These are phyloP conservation scores for Ophraella communa DNA, from an alignment of 2,888 invertebrate genomes.

Conservation along the genomic window DNA sequence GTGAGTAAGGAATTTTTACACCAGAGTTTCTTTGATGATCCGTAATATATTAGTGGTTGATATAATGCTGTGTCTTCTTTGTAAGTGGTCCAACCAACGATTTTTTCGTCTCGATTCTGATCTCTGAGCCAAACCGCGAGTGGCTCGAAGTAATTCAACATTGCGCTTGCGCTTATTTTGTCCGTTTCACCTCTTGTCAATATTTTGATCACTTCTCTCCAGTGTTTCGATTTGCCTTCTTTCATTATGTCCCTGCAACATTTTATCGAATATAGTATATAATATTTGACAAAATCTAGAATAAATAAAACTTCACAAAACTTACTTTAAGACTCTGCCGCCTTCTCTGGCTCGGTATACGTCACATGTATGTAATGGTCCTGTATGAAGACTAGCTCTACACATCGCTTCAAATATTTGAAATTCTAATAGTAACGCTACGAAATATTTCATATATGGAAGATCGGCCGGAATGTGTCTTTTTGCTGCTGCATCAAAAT, in stretches of 20 bases:
- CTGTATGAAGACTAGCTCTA: constrained; percentile 71
- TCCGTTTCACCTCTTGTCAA: constrained; percentile 75
- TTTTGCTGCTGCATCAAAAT: constrained; percentile 85
- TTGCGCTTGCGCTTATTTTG: constrained; percentile 75
- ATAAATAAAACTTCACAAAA: neutral
- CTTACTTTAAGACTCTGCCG: constrained; percentile 75
- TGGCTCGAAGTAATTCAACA: constrained; percentile 84
- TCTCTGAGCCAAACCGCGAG: constrained; percentile 78
- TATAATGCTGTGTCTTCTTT: constrained; percentile 71
- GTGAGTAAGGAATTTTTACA: neutral
- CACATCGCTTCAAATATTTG: constrained; percentile 84
- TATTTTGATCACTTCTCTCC: constrained; percentile 75
- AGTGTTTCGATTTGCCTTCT: constrained; percentile 70
- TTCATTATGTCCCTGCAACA: constrained; percentile 70
- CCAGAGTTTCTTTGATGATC: neutral
- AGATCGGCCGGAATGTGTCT: constrained; percentile 81
- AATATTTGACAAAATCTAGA: too few relatives aligned
- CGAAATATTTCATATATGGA: constrained; percentile 78
- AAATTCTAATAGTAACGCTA: constrained; percentile 82
- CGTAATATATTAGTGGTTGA: constrained; percentile 48
- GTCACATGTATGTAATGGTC: constrained; percentile 82
- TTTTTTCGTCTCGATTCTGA: constrained; percentile 73
- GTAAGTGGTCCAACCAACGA: constrained; percentile 78
- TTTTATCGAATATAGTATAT: too few relatives aligned
- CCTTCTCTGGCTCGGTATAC: constrained; percentile 81